A percentile compares a stretch with the other conserved stretches of the same genome.
These are phyloP conservation scores for Eupithecia exiguata DNA, from an alignment of 2,888 invertebrate genomes.

Conservation along the genomic window DNA sequence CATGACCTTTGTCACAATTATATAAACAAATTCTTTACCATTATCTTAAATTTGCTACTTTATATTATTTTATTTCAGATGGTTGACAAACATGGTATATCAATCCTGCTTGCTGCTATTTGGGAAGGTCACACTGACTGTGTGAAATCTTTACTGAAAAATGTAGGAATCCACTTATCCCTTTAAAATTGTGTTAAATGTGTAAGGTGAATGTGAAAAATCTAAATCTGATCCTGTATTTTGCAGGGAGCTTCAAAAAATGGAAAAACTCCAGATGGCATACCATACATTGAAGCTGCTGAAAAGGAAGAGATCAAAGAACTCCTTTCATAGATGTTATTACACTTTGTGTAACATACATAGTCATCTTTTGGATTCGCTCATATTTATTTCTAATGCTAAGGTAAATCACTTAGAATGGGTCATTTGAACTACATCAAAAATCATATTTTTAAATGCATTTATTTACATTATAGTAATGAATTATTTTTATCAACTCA, in stretches of 20 bases:
- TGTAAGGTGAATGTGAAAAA: not conserved
- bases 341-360: conserved; percentile 40
- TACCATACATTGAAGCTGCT: conserved; percentile 93
- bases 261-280: conserved; percentile 94
- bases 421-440: conserved; percentile 62
- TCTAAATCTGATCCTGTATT: conserved; percentile 4
- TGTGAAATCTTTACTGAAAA: conserved; percentile 93
- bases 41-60: not conserved
- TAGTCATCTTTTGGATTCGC: conserved; percentile 52
- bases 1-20: not conserved
- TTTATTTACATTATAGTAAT: conserved; percentile 78
- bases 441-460: conserved; percentile 78
- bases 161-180: conserved; percentile 83
- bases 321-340: conserved; percentile 79
- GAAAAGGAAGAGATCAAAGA: conserved; percentile 96
- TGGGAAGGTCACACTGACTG: conserved; percentile 98
- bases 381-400: conserved; percentile 68
- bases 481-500: conserved; percentile 80
- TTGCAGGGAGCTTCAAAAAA: conserved; percentile 91
- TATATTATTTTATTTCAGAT: conserved; percentile 83
- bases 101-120: conserved; percentile 96
- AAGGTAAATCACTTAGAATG: conserved; percentile 63
- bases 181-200: not conserved
- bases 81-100: conserved; percentile 97
- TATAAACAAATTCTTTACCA: not conserved